Base-by-base conservation (phyloP, 2,888 invertebrate species). In the Dynastes maya region DNA sequence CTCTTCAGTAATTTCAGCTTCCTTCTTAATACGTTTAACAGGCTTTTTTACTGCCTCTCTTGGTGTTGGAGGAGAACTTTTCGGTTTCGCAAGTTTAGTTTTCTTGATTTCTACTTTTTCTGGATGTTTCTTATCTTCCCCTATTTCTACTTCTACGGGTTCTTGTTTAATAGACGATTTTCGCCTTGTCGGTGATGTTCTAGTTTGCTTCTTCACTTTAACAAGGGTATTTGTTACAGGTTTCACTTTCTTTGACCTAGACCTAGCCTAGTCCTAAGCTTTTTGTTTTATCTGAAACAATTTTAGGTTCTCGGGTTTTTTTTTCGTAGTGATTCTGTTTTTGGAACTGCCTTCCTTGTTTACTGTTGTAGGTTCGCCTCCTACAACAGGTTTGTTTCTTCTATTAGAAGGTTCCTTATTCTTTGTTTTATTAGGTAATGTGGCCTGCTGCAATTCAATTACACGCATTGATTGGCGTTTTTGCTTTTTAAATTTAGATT, bases 111-210 rank as follows among this genome's bases (percentile, higher is more conserved):
- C 16, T 75, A 72, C 40, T 9, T 45, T 45, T 45, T 45, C 45
- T 0, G 55, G 51, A 13, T n/a, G 27, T 68, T 29, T 68, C 45
- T 55, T 45, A 61, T 45, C 45, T 22, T 55, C 22, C n/a, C 22
- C 22, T 16, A 22, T n/a, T 16, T 55, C 55, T 51, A 22, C 61
- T 16, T 16, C 16, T 16, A 16, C 16, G 29, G 58, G 6, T 76
- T 70, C 76, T 16, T 49, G 67, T 55, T 78, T 76, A 16, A 89
- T 89, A 90, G 81, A 88, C 89, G n/a, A 89, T 89, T 84, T 90
- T 90, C 81, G 89, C 89, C 79, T 87, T 87, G 53, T 90, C 88
- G 78, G 68, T 76, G 81, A 76, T 68, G 75, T 76, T 45, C 79
- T 64, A 27, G 81, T 72, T 71, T 76, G 76, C 32, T 76, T 76